Evolutionary conservation across 2,888 invertebrate species (phyloP).

Genomic region (Hyposoter dolosus): DNA sequence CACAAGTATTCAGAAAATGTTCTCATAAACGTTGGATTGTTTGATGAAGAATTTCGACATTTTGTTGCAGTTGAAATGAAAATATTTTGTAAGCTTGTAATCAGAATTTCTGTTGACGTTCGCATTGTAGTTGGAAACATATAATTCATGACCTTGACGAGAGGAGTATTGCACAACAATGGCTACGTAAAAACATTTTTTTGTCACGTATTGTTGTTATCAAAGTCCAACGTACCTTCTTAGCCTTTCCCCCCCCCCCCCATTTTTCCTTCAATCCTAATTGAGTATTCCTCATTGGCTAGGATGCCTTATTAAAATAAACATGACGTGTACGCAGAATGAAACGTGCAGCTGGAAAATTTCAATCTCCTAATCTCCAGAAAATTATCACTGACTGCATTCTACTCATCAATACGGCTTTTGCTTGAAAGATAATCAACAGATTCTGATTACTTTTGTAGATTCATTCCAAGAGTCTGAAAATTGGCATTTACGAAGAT

Average conservation of each 20-base stretch:
- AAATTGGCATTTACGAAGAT: conserved; percentile 99
- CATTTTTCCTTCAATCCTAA: background rate
- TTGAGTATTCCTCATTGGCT: too few species aligned
- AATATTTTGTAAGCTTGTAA: background rate
- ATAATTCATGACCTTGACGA: background rate
- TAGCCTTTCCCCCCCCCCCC: background rate
- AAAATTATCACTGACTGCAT: background rate
- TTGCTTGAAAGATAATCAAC: background rate
- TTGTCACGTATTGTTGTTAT: background rate
- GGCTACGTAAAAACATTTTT: background rate
- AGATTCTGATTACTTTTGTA: conserved; percentile 82
- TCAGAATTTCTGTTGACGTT: background rate
- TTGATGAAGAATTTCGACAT: background rate
- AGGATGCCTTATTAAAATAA: background rate
- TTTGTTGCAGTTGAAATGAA: background rate
- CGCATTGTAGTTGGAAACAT: background rate
- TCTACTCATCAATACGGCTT: background rate
- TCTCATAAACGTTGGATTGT: background rate
- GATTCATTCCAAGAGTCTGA: conserved; percentile 97
- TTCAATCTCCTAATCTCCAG: background rate
- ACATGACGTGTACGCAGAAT: background rate
- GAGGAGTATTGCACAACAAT: background rate
- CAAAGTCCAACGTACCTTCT: background rate
- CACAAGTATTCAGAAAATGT: background rate
- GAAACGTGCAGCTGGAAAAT: too few species aligned